Base-by-base conservation (phyloP, 2,888 invertebrate species). In the Xestia rhomboidea region DNA sequence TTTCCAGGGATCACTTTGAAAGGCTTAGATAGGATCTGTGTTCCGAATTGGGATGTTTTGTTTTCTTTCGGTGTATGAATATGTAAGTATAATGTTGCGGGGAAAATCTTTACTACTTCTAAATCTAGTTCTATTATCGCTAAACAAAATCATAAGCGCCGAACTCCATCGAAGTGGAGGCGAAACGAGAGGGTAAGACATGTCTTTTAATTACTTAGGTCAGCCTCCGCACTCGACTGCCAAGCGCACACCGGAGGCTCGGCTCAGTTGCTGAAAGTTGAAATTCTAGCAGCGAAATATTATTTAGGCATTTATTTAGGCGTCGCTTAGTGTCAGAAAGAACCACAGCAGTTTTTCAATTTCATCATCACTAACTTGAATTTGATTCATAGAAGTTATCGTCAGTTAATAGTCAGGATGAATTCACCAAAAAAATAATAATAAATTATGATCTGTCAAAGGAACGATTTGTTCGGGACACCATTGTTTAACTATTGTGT, bases 1-100 rank as follows among this genome's bases (percentile, higher is more conserved):
- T 77, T 85, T 72, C n/a, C 18, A 8, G 30, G 27, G 51, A 73
- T 76, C 70, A 62, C 73, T 79, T 82, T 69, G 54, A 73, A 74
- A 64, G 74, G 68, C 67, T 86, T 73, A 73, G 49, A 38, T 67
- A 27, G n/a, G 57, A 54, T 73, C 57, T 71, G 30, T 68, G 67
- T 62, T 66, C 10, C 5, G n/a, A 49, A 60, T 57, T 79, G 38
- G 10, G 15, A 7, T 68, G 30, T 54, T 60, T 77, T 69, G 21
- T 83, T 78, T 77, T 27, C 15, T 30, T 66, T 34, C 13, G 38
- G 15, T 51, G 34, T 68, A 7, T 21, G 11, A 64, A 44, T 38
- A 27, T 41, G 6, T 38, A 8, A 27, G 24, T 2, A 27, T 15
- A 27, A 57, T 10, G 60, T 30, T 30, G 60, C 3, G 18, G 54